These are phyloP conservation scores for Calliphora vicina DNA, from an alignment of 1,140 invertebrate species.

Conservation along the genomic window DNA sequence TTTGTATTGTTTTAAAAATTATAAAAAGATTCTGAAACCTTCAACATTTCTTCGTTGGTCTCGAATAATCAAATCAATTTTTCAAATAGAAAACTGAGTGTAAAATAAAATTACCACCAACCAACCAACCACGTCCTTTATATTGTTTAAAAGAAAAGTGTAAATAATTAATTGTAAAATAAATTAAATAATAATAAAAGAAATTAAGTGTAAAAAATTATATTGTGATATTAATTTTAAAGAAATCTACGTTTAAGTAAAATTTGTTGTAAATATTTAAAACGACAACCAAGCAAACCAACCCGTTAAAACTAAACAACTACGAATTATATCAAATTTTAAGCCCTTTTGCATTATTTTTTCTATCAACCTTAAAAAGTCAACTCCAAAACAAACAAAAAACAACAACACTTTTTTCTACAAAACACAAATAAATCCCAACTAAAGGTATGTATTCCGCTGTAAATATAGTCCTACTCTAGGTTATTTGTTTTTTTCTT, in stretches of 20 bases:
- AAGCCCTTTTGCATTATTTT: slow-evolving; percentile 23
- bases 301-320: background rate
- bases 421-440: slow-evolving; percentile 11
- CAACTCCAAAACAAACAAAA: background rate
- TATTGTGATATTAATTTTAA: slow-evolving; percentile 17
- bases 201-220: background rate
- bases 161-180: background rate
- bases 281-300: background rate
- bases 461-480: background rate
- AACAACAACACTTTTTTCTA: background rate
- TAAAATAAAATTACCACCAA: background rate
- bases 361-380: background rate
- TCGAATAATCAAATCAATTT: too few species aligned
- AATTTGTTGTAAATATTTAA: background rate
- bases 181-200: too few species aligned
- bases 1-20: slow-evolving; percentile 16
- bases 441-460: slow-evolving; percentile 8
- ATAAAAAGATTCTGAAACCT: slow-evolving; percentile 19
- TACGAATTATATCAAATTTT: background rate
- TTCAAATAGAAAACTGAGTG: background rate
- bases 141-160: background rate
- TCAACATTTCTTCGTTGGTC: background rate
- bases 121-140: background rate
- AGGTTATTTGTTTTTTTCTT: too few species aligned
- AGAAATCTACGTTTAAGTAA: slow-evolving; percentile 24